Base-by-base conservation (phyloP, 2,888 invertebrate genomes). In the Seladonia tumulorum region DNA sequence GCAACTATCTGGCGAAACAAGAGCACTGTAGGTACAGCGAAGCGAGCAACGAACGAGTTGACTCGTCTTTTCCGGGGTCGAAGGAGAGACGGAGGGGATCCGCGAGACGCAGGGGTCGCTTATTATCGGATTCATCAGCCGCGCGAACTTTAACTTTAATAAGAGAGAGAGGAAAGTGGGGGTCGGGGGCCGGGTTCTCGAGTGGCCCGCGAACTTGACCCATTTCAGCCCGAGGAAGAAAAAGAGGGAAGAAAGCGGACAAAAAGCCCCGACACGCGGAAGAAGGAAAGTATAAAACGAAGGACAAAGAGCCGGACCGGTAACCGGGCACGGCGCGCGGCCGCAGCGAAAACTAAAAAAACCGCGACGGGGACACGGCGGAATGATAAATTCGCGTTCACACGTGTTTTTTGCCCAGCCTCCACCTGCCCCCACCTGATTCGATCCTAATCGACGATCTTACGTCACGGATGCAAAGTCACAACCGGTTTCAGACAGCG, bases 401-500 rank as follows among this genome's bases (percentile, higher is more conserved):
- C 90, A 86, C 90, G 81, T 90, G 83, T 87, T 89, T 92, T 91
- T 89, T 89, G 76, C 71, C 76, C 53, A 66, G 78, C 80, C 82
- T 49, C 47, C 42, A 71, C 81, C 53, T n/a, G 75, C 25, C 68
- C 75, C 76, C 71, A 57, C 75, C 66, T 85, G 79, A 68, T 82
- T 81, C 89, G 87, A 87, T 88, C 89, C 93, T 94, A 94, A 94
- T 94, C 93, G 92, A 85, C 87, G 88, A 89, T 93, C 92, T 94
- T 94, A 94, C 94, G 93, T 94, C 94, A 94, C 92, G 90, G 90
- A 93, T 93, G 94, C 94, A 94, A 94, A 93, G 91, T 92, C 90
- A 89, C 91, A 94, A 94, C 94, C 94, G 94, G 94, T 94, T 94
- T 87, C 86, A 87, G 78, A 75, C 86, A 87, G 82, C 87, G 87